Base-by-base conservation (phyloP, 2,113 vertebrate genomes). In the Neomonachus schauinslandi region DNA sequence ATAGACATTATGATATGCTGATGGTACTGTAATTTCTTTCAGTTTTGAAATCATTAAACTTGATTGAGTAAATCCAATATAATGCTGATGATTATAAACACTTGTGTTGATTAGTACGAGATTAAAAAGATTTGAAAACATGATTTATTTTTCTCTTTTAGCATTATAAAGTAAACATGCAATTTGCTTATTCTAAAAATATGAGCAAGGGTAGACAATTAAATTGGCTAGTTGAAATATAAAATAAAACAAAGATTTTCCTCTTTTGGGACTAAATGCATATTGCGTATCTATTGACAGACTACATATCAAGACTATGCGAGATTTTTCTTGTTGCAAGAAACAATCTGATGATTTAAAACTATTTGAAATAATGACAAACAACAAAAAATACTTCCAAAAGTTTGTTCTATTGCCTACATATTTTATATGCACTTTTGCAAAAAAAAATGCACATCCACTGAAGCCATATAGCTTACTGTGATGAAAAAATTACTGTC, bases 11-110 rank as follows among this genome's bases (percentile, higher is more conserved):
- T 12, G 16, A 59, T 39, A 49, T 80, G 15, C 26, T 49, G 8
- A 57, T 31, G n/a, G 49, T 19, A 24, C 42, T 36, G 1, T 11
- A 91, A 67, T 57, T 53, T 81, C 65, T 65, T 86, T 59, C 15
- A 86, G 2, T n/a, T 69, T 94, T 91, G 33, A 94, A 92, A 92
- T 83, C 76, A 88, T 55, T 91, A 53, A 18, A n/a, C 67, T 86
- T 72, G 65, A 86, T 28, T 89, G 8, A 95, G 57, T 53, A 71
- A 71, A 88, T 83, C 31, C 69, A 39, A 91, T 59, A 94, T 65
- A 36, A 82, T 91, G 24, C 6, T 76, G 42, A 49, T 36, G 4
- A 82, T 59, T 93, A 94, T 53, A 91, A 95, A 89, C 28, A 63
- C 33, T 72, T 53, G 33, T 61, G 31, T 13, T 88, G n/a, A 69